Evolutionary conservation across 2,113 vertebrate genomes (phyloP).

Genomic region (Galeopterus variegatus): DNA sequence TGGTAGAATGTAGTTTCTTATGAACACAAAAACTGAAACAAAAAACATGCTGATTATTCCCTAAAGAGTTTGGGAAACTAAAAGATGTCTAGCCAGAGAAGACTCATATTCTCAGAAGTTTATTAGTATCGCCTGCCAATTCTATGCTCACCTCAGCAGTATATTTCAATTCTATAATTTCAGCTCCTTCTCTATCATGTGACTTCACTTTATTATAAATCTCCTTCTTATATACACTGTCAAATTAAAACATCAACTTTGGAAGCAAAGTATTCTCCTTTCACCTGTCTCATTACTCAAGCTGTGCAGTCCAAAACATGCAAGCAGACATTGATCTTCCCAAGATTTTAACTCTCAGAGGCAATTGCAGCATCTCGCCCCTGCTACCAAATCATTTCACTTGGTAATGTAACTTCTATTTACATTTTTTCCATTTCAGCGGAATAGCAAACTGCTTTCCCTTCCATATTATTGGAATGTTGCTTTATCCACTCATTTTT

Average conservation of each 20-base stretch:
- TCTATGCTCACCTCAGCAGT: neutral
- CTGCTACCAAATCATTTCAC: neutral
- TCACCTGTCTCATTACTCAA: neutral
- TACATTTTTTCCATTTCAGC: neutral
- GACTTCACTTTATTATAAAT: constrained; percentile 42
- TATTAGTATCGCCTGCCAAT: neutral
- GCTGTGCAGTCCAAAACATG: neutral
- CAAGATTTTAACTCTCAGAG: constrained; percentile 14
- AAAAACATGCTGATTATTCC: neutral
- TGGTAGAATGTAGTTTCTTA: constrained; percentile 23
- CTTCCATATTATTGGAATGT: neutral
- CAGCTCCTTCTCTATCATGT: neutral
- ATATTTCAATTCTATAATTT: neutral
- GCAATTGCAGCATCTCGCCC: neutral
- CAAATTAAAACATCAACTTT: constrained; percentile 14
- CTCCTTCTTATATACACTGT: neutral
- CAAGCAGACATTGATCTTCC: neutral
- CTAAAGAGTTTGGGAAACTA: neutral
- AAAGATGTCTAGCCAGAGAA: neutral
- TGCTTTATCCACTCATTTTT: neutral
- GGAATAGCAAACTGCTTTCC: neutral
- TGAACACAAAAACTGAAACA: neutral
- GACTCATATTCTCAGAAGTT: neutral
- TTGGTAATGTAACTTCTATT: constrained; percentile 34
- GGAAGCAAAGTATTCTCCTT: neutral